Percentiles rank a stretch among this genome's conserved stretches.
These are phyloP conservation scores for Cantharis rufa DNA, from an alignment of 2,888 invertebrate species.

Conservation along the genomic window DNA sequence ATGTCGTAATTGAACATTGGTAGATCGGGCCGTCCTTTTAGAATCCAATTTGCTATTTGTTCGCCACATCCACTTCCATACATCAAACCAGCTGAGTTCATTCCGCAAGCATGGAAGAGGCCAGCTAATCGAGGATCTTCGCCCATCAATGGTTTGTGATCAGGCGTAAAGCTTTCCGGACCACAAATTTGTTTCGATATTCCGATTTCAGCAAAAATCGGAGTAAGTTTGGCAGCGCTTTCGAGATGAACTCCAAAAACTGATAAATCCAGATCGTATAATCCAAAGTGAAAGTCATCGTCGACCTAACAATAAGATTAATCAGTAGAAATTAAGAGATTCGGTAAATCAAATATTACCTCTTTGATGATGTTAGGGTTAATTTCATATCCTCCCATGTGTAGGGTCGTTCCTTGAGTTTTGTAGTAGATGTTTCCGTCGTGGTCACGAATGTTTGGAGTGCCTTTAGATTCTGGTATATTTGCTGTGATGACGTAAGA, in stretches of 20 bases:
- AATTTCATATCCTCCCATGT: constrained; percentile 85
- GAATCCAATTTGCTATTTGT: constrained; percentile 84
- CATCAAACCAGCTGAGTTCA: constrained; percentile 93
- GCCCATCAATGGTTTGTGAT: constrained; percentile 87
- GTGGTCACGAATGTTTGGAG: constrained; percentile 86
- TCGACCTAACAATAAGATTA: constrained; percentile 59
- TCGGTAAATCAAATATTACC: constrained; percentile 52
- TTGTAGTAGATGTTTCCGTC: constrained; percentile 82
- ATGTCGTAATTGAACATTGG: constrained; percentile 89
- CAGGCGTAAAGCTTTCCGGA: constrained; percentile 90
- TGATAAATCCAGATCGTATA: constrained; percentile 88
- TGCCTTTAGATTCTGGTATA: constrained; percentile 72
- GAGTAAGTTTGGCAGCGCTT: constrained; percentile 74
- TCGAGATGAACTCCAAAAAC: constrained; percentile 78
- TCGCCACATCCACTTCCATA: constrained; percentile 85
- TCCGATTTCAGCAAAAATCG: constrained; percentile 73
- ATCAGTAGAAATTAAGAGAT: background rate
- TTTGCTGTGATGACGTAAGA: constrained; percentile 84
- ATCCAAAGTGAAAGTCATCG: constrained; percentile 77
- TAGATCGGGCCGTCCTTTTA: constrained; percentile 78
- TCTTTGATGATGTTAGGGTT: constrained; percentile 82
- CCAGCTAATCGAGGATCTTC: constrained; percentile 69
- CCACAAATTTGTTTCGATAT: constrained; percentile 88
- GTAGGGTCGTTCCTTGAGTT: constrained; percentile 80
- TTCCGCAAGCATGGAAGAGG: constrained; percentile 81